Conservation (phyloP, 2,113 vertebrate species). For the Phainopepla nitens region DNA sequence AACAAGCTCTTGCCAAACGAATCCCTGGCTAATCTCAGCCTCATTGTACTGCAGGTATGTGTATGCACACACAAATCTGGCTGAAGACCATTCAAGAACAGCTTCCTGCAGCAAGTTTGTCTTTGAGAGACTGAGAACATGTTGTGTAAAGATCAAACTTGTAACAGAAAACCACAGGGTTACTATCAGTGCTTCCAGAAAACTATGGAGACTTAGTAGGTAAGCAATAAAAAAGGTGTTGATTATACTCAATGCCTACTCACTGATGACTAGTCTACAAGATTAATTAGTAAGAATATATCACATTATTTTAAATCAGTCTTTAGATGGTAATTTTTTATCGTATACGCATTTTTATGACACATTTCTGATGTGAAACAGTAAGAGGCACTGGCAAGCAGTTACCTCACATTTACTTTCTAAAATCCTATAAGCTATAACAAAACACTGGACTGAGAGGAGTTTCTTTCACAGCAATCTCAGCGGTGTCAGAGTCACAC, state of each 20-base stretch:
- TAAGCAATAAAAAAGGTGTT: neutral
- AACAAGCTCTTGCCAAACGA: neutral
- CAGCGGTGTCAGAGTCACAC: neutral
- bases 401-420: neutral
- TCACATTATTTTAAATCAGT: neutral
- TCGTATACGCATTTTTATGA: neutral
- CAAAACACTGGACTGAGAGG: neutral
- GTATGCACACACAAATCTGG: neutral
- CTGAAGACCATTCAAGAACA: neutral
- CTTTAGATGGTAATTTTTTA: neutral
- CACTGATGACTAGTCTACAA: neutral
- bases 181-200: neutral
- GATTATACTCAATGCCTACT: neutral
- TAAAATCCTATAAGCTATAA: neutral
- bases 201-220: neutral
- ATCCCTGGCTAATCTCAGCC: neutral
- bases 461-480: neutral
- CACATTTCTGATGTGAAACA: neutral
- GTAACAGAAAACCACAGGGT: neutral
- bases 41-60: accelerated
- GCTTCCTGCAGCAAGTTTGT: neutral
- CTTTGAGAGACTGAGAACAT: neutral
- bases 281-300: neutral
- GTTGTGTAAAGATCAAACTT: neutral
- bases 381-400: neutral